Percentiles rank a stretch among this genome's conserved stretches.
Evolutionary conservation across 2,113 vertebrate species (phyloP).

Genomic region (Parotia lawesii): DNA sequence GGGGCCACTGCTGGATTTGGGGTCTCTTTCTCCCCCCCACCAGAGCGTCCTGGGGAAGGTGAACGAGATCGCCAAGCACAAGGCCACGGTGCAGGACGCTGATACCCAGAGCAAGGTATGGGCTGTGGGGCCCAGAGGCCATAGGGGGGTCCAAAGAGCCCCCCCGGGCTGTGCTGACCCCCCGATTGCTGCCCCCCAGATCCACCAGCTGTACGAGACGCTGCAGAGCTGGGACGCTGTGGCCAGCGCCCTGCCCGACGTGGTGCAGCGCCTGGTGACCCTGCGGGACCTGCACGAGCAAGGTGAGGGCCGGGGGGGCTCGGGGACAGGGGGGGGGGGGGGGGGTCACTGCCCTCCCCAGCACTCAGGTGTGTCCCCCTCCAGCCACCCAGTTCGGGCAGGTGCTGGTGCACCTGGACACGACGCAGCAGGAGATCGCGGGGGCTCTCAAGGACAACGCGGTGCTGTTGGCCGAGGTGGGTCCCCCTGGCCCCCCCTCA

Average conservation of each 20-base stretch:
- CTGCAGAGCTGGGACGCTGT: neutral
- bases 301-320: neutral
- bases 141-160: rapidly evolving
- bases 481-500: neutral
- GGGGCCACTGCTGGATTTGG: neutral
- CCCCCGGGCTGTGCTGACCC: neutral
- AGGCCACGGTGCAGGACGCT: slow-evolving; percentile 88
- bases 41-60: slow-evolving; percentile 94
- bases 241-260: neutral
- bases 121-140: neutral
- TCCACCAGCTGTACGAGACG: neutral
- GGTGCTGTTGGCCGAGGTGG: neutral
- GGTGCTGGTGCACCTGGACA: neutral
- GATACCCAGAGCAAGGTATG: slow-evolving; percentile 91
- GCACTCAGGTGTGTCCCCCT: neutral
- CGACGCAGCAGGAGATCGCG: neutral
- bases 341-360: neutral
- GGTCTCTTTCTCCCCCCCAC: neutral
- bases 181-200: neutral
- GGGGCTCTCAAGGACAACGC: neutral
- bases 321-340: neutral
- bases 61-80: slow-evolving; percentile 96
- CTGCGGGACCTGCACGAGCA: neutral
- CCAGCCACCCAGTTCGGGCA: neutral
- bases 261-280: neutral